A percentile compares a stretch with the other conserved stretches of the same genome.
Evolutionary conservation across 2,113 vertebrate species (phyloP).

Genomic region (Mugil cephalus): DNA sequence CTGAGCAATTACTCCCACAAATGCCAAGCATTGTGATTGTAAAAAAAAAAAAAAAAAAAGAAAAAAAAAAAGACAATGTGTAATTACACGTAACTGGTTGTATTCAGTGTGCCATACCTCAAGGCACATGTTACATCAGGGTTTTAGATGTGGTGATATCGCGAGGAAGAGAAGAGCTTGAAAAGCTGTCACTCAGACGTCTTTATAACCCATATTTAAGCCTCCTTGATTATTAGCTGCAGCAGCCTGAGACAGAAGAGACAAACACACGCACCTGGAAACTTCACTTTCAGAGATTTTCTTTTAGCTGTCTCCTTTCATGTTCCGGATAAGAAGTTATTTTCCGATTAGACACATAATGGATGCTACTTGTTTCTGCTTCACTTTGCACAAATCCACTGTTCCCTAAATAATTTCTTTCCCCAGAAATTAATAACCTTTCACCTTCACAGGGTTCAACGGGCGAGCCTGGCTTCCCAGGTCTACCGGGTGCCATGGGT

Average conservation of each 20-base stretch:
- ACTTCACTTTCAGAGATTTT: conserved; percentile 5
- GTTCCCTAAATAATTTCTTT: neutral
- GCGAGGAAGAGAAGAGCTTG: neutral
- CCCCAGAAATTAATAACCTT: conserved; percentile 3
- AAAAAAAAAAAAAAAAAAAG: neutral
- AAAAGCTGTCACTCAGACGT: conserved; percentile 18
- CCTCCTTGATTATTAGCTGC: conserved; percentile 11
- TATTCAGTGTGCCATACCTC: conserved; percentile 3
- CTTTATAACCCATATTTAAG: conserved; percentile 19
- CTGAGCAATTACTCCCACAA: conserved; percentile 31
- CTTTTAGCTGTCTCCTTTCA: neutral
- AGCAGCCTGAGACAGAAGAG: neutral
- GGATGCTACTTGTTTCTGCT: too few species aligned
- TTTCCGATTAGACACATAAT: neutral
- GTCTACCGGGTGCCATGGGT: conserved; percentile 72
- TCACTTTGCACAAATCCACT: too few species aligned
- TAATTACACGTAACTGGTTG: conserved; percentile 27
- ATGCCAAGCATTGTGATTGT: conserved; percentile 28
- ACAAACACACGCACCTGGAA: conserved; percentile 23
- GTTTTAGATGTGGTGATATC: conserved; percentile 7
- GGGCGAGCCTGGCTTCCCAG: conserved; percentile 76
- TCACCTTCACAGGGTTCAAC: conserved; percentile 63
- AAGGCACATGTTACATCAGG: neutral
- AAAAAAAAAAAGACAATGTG: too few species aligned
- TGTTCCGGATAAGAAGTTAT: neutral